These are phyloP conservation scores for Rotaria magnacalcarata DNA, from an alignment of 2,888 invertebrate species.

Conservation along the genomic window DNA sequence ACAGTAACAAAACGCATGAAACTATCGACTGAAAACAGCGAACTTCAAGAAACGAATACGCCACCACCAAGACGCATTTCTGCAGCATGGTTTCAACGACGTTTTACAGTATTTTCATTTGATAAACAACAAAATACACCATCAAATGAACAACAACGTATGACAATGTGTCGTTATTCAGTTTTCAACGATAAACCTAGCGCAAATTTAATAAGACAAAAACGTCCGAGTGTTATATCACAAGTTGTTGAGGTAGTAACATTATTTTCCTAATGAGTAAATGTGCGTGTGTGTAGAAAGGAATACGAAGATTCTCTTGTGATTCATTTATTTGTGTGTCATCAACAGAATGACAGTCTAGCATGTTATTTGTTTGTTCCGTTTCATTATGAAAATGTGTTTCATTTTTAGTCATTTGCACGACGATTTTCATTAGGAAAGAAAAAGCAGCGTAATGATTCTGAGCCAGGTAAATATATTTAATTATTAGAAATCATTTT, in stretches of 20 bases:
- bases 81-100: neutral
- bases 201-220: neutral
- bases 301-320: neutral
- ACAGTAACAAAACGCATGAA: neutral
- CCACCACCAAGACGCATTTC: neutral
- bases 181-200: neutral
- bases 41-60: neutral
- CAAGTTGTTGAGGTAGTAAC: slow-evolving; percentile 6
- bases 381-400: neutral
- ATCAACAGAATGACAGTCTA: neutral
- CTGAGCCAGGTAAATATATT: neutral
- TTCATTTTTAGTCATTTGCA: neutral
- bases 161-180: neutral
- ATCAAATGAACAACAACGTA: neutral
- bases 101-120: slow-evolving; percentile 4
- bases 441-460: neutral
- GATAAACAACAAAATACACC: neutral
- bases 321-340: neutral
- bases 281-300: neutral
- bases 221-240: neutral
- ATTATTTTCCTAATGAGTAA: neutral
- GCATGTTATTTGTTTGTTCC: neutral
- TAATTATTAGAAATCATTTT: too few species aligned
- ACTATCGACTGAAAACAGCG: neutral
- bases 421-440: slow-evolving; percentile 30